Conservation (phyloP, 2,113 vertebrate species). For the Sialia sialis region DNA sequence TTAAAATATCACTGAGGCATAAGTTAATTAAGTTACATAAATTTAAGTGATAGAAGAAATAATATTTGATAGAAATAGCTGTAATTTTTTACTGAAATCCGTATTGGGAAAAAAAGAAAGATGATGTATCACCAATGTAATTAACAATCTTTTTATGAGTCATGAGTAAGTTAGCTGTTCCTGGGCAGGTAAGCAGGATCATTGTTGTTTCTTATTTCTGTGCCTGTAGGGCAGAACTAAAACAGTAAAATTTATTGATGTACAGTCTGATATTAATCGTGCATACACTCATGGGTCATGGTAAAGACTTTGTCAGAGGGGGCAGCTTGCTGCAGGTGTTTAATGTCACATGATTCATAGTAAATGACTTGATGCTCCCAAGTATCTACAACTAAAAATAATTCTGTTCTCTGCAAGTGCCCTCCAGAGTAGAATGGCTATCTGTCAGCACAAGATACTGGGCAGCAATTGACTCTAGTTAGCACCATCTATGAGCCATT, state of each 20-base stretch:
- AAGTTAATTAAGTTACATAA: conserved; percentile 69
- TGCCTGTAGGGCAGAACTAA: conserved; percentile 29
- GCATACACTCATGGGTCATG: neutral
- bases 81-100: conserved; percentile 36
- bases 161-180: conserved; percentile 12
- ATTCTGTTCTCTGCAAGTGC: conserved; percentile 27
- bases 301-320: neutral
- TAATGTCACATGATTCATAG: conserved; percentile 41
- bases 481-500: neutral
- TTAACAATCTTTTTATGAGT: conserved; percentile 34
- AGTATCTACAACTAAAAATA: conserved; percentile 58
- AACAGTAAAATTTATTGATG: conserved; percentile 34
- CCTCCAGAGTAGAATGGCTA: neutral
- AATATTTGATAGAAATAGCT: conserved; percentile 44
- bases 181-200: neutral
- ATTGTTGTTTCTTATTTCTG: conserved; percentile 46
- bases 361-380: conserved; percentile 29
- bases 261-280: conserved; percentile 51
- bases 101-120: neutral
- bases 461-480: neutral
- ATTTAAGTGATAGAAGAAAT: conserved; percentile 48
- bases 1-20: conserved; percentile 42
- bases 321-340: conserved; percentile 1
- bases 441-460: neutral
- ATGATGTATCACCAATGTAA: conserved; percentile 31